A percentile compares a stretch with the other conserved stretches of the same genome.
phyloP scores from a whole-genome alignment of 2,888 invertebrate species.

The Rosalia funebris region DNA sequence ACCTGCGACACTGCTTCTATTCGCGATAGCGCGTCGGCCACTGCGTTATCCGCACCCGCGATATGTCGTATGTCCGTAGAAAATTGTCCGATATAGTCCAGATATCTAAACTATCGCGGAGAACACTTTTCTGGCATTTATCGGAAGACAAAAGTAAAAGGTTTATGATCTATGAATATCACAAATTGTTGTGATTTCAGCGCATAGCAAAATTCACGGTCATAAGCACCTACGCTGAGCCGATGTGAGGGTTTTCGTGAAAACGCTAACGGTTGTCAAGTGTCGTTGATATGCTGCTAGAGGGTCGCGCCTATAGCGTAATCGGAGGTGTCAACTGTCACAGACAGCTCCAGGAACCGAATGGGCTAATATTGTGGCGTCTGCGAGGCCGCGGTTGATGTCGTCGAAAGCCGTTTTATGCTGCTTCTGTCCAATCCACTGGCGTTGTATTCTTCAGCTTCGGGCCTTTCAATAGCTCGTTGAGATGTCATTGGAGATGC shows the following conservation, averaged over 20 bases:
- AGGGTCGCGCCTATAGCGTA: too few relatives aligned
- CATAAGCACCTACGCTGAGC: conserved; percentile 9
- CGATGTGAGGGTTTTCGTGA: background rate
- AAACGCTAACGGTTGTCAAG: background rate
- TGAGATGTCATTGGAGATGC: background rate
- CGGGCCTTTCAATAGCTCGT: background rate
- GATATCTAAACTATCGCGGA: conserved; percentile 55
- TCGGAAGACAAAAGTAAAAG: conserved; percentile 53
- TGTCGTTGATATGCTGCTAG: background rate
- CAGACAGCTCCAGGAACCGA: background rate
- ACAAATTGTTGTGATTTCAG: conserved; percentile 3
- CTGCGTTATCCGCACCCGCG: conserved; percentile 52
- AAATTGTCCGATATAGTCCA: conserved; percentile 50
- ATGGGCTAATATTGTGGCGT: background rate
- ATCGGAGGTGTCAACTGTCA: conserved; percentile 3
- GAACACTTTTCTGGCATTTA: conserved; percentile 49
- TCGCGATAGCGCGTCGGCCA: conserved; percentile 54
- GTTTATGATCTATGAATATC: too few relatives aligned
- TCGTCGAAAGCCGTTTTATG: background rate
- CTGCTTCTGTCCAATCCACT: background rate
- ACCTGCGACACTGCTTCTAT: too few relatives aligned
- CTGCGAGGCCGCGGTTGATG: background rate
- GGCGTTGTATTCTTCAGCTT: background rate
- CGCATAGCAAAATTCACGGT: conserved; percentile 7
- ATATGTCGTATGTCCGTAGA: conserved; percentile 55